Evolutionary conservation across 1,140 invertebrate genomes (phyloP).

Genomic region (Drosophila bipectinata): DNA sequence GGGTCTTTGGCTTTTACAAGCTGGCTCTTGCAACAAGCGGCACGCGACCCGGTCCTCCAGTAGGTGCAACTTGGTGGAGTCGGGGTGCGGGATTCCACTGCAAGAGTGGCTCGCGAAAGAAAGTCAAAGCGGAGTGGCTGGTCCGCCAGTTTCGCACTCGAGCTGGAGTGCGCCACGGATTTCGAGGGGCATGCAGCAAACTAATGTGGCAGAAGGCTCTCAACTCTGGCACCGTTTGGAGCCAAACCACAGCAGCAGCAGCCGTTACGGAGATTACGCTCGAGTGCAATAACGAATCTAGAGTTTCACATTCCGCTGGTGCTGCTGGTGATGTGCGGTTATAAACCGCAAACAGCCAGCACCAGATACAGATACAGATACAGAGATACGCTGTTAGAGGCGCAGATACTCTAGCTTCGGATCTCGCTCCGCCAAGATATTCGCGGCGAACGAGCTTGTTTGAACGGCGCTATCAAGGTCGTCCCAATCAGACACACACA

Average conservation of each 20-base stretch:
- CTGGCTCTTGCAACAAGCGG: background rate
- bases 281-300: conserved; percentile 24
- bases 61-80: background rate
- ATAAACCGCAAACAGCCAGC: conserved; percentile 44
- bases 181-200: background rate
- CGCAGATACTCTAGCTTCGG: conserved; percentile 18
- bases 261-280: conserved; percentile 25
- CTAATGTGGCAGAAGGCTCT: background rate
- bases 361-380: conserved; percentile 15
- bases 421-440: conserved; percentile 12
- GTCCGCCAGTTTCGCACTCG: background rate
- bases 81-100: background rate
- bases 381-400: conserved; percentile 9
- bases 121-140: background rate
- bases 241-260: conserved; percentile 1
- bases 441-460: background rate
- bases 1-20: too few species aligned
- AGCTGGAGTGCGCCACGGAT: background rate
- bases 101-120: background rate
- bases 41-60: conserved; percentile 9
- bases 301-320: conserved; percentile 34
- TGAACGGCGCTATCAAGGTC: conserved; percentile 37
- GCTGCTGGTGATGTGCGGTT: conserved; percentile 31
- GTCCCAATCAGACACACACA: conserved; percentile 28
- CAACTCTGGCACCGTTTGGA: background rate